Evolutionary conservation across 1,140 invertebrate species (phyloP).

Genomic region (Schlechtendalia chinensis): DNA sequence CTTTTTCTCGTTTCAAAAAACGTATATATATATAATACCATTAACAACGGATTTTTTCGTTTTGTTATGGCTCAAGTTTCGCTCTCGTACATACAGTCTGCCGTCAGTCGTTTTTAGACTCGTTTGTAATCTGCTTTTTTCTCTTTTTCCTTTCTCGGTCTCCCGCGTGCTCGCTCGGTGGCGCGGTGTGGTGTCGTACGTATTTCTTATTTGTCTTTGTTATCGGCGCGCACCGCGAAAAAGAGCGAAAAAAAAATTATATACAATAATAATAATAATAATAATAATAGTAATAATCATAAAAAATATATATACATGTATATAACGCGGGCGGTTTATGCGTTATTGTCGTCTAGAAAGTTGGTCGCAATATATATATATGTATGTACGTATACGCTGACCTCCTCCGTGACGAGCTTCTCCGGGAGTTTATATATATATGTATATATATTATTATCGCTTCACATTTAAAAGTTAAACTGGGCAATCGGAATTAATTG

Average conservation of each 20-base stretch:
- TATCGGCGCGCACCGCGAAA: background rate
- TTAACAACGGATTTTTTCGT: background rate
- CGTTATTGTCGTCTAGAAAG: constrained; percentile 39
- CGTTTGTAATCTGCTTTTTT: background rate
- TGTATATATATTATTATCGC: constrained; percentile 2
- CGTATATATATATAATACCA: background rate
- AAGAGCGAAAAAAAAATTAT: constrained; percentile 8
- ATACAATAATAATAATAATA: too few species aligned
- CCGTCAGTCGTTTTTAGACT: constrained; percentile 20
- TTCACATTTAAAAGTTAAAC: constrained; percentile 34
- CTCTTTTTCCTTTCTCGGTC: background rate
- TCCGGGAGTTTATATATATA: background rate
- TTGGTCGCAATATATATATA: background rate
- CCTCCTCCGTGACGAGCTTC: constrained; percentile 12
- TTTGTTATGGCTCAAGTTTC: constrained; percentile 22
- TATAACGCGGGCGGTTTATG: too few species aligned
- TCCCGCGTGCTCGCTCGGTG: background rate
- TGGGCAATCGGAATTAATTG: constrained; percentile 31
- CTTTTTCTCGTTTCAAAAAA: background rate
- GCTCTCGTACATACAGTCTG: background rate
- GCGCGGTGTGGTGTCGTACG: background rate
- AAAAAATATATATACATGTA: background rate
- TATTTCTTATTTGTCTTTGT: constrained; percentile 19
- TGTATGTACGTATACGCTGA: background rate
- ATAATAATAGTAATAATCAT: constrained; percentile 28